Conservation (phyloP, 2,113 vertebrate species). For the Lasiurus cinereus region DNA sequence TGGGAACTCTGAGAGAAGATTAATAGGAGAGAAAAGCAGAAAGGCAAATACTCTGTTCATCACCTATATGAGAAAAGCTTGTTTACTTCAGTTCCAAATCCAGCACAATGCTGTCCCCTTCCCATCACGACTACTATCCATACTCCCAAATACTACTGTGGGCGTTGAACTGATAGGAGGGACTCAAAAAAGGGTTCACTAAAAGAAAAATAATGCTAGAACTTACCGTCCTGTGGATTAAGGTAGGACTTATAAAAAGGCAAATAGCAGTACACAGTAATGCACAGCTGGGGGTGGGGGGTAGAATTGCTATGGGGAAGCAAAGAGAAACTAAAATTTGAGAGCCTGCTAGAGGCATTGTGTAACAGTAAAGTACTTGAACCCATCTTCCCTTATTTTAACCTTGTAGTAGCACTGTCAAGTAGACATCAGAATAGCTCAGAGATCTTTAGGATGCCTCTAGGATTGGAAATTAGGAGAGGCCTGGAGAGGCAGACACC, state of each 20-base stretch:
- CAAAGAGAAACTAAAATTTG: neutral
- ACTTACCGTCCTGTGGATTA: neutral
- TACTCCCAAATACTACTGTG: neutral
- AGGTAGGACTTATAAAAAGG: neutral
- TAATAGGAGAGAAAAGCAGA: constrained; percentile 6
- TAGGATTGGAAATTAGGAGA: neutral
- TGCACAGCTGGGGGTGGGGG: neutral
- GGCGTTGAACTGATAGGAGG: neutral
- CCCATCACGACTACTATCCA: neutral
- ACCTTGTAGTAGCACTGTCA: neutral
- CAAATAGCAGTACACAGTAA: constrained; percentile 27
- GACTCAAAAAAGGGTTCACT: neutral
- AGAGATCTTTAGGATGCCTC: neutral
- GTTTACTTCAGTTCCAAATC: neutral
- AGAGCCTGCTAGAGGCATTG: neutral
- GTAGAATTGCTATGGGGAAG: neutral
- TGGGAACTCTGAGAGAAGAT: neutral
- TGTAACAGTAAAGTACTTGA: neutral
- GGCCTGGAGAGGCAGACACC: neutral
- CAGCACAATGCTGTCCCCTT: neutral
- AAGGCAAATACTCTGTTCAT: constrained; percentile 11
- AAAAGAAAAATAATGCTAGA: neutral
- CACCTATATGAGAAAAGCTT: constrained; percentile 23
- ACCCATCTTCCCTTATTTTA: neutral
- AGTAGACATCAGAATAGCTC: neutral